Percentiles rank a stretch among this genome's conserved stretches.
Conservation (phyloP, 2,797 vertebrate species). For the Xenentodon cancila region DNA sequence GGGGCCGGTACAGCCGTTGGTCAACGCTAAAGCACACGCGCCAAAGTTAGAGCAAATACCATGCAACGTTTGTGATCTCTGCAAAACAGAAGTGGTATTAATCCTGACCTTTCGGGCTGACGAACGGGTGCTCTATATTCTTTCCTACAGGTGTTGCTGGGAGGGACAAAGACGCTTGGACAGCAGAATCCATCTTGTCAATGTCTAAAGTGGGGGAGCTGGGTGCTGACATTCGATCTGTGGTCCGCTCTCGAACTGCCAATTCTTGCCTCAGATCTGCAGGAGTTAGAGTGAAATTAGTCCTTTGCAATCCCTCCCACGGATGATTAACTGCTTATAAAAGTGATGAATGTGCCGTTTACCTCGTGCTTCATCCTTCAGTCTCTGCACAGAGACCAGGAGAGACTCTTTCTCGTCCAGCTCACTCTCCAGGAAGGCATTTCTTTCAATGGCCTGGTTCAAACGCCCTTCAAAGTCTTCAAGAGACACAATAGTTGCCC, state of each 20-base stretch:
- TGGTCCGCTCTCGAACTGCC: slow-evolving; percentile 92
- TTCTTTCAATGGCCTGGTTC: slow-evolving; percentile 98
- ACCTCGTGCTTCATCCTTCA: slow-evolving; percentile 99
- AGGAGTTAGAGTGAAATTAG: slow-evolving; percentile 11
- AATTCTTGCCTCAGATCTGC: slow-evolving; percentile 95
- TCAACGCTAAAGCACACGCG: slow-evolving; percentile 79
- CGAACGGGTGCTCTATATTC: slow-evolving; percentile 88
- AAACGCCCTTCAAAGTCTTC: slow-evolving; percentile 98
- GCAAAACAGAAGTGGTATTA: not conserved
- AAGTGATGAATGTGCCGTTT: not conserved
- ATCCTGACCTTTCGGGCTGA: slow-evolving; percentile 87
- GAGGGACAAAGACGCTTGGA: slow-evolving; percentile 94
- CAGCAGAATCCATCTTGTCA: slow-evolving; percentile 93
- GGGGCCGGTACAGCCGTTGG: slow-evolving; percentile 92
- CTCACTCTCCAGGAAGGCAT: slow-evolving; percentile 97
- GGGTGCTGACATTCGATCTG: slow-evolving; percentile 94
- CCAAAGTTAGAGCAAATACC: slow-evolving; percentile 2
- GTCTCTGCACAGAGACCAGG: slow-evolving; percentile 94
- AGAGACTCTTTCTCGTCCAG: slow-evolving; percentile 98
- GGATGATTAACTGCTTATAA: not conserved
- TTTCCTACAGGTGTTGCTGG: slow-evolving; percentile 95
- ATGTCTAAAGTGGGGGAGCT: slow-evolving; percentile 94
- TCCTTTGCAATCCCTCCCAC: not conserved
- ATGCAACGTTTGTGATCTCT: not conserved
- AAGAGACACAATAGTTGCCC: slow-evolving; percentile 96